These are phyloP conservation scores for Rhinolophus ferrumequinum DNA, from an alignment of 2,113 vertebrate genomes.

Conservation along the genomic window DNA sequence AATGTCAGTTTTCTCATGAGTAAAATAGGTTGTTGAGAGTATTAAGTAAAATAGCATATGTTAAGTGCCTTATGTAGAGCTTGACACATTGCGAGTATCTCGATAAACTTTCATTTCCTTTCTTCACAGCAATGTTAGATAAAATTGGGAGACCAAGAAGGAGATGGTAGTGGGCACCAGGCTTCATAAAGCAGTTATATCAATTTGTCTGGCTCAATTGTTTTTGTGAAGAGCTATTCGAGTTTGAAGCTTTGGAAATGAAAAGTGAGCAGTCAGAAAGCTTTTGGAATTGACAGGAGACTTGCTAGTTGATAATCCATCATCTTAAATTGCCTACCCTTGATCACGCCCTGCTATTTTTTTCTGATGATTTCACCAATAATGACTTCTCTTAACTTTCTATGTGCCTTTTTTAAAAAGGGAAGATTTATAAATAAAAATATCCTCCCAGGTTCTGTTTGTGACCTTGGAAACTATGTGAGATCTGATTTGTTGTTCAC, in stretches of 20 bases:
- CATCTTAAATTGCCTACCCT: constrained; percentile 55
- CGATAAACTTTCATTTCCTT: background rate
- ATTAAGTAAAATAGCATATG: background rate
- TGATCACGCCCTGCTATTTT: constrained; percentile 4
- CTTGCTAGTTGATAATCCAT: constrained; percentile 60
- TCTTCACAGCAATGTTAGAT: background rate
- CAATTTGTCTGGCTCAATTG: constrained; percentile 75
- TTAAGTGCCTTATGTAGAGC: background rate
- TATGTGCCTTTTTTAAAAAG: background rate
- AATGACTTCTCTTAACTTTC: constrained; percentile 62
- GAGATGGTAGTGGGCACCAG: background rate
- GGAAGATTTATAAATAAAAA: constrained; percentile 63
- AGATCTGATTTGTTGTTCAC: constrained; percentile 50
- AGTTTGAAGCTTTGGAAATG: constrained; percentile 80
- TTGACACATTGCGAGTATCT: background rate
- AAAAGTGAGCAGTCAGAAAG: constrained; percentile 82
- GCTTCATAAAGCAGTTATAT: background rate
- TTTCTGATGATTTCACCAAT: constrained; percentile 60
- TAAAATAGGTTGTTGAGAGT: background rate
- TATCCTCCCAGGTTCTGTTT: background rate
- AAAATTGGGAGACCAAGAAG: background rate
- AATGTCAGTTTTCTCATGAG: background rate
- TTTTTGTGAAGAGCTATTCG: constrained; percentile 66
- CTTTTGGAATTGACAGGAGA: constrained; percentile 84
- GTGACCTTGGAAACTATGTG: constrained; percentile 44